phyloP scores from a whole-genome alignment of 1,140 invertebrate species.

The Calliopsis andreniformis region DNA sequence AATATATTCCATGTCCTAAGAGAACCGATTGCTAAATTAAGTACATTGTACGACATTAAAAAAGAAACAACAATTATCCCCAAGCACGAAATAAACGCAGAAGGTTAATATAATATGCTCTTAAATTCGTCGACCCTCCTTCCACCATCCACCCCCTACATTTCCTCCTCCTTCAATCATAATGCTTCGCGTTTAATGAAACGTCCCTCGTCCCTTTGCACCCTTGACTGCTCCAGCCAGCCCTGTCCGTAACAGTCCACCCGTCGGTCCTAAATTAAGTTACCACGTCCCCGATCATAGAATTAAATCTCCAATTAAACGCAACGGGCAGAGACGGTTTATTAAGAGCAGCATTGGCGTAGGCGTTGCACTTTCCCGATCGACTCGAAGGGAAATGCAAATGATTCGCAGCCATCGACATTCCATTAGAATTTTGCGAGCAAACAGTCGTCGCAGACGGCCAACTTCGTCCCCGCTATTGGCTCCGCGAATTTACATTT shows the following conservation, averaged over 20 bases:
- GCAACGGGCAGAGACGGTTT: too few relatives aligned
- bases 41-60: too few relatives aligned
- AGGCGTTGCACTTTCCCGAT: not conserved
- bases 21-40: too few relatives aligned
- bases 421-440: slow-evolving; percentile 21
- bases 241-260: too few relatives aligned
- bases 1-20: too few relatives aligned
- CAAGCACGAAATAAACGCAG: too few relatives aligned
- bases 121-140: not conserved
- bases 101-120: not conserved
- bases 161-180: not conserved
- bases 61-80: too few relatives aligned
- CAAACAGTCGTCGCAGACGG: slow-evolving; percentile 30
- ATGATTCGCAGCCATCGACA: slow-evolving; percentile 11
- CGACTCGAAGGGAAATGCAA: slow-evolving; percentile 16
- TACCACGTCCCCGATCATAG: not conserved
- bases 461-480: not conserved
- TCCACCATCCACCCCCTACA: not conserved
- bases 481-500: slow-evolving; percentile 59
- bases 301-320: slow-evolving; percentile 18
- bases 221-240: not conserved
- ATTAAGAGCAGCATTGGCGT: not conserved
- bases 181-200: not conserved
- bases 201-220: not conserved
- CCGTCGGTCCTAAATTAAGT: not conserved